Base-by-base conservation (phyloP, 2,797 vertebrate genomes). In the Microchirus variegatus region DNA sequence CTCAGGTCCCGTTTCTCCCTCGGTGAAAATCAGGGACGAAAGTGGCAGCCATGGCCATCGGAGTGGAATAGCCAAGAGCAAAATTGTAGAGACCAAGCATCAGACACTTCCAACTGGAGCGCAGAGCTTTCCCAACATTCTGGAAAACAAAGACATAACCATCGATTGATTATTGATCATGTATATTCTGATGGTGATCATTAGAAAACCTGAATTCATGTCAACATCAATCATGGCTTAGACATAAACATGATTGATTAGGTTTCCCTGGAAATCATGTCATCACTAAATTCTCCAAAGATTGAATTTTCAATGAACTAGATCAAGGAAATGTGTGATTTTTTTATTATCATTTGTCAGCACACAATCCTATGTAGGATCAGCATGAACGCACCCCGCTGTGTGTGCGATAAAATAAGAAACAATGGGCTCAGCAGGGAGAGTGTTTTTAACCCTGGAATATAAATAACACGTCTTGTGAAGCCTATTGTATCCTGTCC, bases 21-120 rank as follows among this genome's bases (percentile, higher is more conserved):
- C 51, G 67, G 46, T 90, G 86, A 69, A 89, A 91, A 40, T 91
- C 89, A 0, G 95, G 91, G 1, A 91, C 75, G 46, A 97, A 91
- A 0, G 93, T 89, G 49, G 93, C 75, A 1, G 93, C 83, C 6
- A 94, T 86, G 0, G 91, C 88, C 2, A 95, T 90, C 0, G 96
- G 95, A 22, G 94, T 90, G 0, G 94, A 91, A 67, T 98, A 98
- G 43, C 93, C 94, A 0, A 92, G 82, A 0, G 96, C 92, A 16
- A 98, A 92, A 40, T 92, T 95, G 77, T 98, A 94, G 38, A 99
- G 88, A 10, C 97, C 96, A 0, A 96, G 77, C 81, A 96, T 87
- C 31, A 99, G 37, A 70, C 95, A 99, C 75, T 82, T 96, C 89
- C 97, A 98, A 14, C 95, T 95, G 84, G 92, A 93, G 48, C 87